These are phyloP conservation scores for Amblyraja radiata DNA, from an alignment of 2,797 vertebrate genomes.

Conservation along the genomic window DNA sequence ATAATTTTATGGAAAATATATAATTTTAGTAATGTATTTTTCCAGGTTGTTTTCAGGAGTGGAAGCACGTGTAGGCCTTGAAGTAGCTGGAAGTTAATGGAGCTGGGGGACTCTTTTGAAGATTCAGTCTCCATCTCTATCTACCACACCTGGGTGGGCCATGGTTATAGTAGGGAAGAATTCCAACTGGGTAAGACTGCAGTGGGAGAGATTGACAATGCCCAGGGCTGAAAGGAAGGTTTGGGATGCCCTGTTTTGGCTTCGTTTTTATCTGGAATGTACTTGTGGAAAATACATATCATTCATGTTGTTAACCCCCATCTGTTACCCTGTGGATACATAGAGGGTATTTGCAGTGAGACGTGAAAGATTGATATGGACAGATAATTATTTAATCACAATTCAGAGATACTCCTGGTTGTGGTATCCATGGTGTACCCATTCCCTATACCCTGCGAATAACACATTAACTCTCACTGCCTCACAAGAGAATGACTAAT, in stretches of 20 bases:
- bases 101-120: not conserved
- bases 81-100: not conserved
- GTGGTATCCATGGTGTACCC: not conserved
- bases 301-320: not conserved
- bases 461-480: not conserved
- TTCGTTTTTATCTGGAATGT: not conserved
- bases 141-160: not conserved
- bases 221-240: not conserved
- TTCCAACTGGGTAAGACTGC: not conserved
- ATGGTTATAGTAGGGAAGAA: not conserved
- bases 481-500: not conserved
- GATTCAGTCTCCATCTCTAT: not conserved
- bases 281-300: not conserved
- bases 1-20: slow-evolving; percentile 3
- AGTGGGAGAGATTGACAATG: not conserved
- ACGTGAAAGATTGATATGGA: not conserved
- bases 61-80: too few species aligned
- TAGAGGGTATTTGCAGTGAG: not conserved
- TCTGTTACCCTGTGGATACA: not conserved
- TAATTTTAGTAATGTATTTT: not conserved
- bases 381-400: not conserved
- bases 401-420: not conserved
- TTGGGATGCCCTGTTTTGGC: not conserved
- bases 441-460: not conserved
- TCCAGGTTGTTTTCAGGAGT: not conserved